Conservation (phyloP, 2,797 vertebrate species). For the Agapornis canus region DNA sequence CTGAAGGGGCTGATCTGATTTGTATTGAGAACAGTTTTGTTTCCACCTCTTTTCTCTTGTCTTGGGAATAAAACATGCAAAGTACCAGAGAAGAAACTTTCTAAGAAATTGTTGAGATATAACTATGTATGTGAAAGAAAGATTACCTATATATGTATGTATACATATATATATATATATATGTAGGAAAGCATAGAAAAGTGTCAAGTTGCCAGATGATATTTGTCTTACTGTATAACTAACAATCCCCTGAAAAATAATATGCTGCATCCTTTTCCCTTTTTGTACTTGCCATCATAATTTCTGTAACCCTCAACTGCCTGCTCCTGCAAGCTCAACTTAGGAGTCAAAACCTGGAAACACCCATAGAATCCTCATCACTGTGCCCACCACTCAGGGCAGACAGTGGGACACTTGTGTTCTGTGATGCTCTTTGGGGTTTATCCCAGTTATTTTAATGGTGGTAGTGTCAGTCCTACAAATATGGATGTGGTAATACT, state of each 20-base stretch:
- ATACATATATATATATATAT: background rate
- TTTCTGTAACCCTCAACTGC: background rate
- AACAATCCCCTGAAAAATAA: background rate
- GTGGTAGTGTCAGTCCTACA: background rate
- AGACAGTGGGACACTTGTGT: background rate
- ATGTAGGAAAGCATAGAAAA: background rate
- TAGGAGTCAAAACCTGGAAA: background rate
- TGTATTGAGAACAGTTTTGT: slow-evolving; percentile 51
- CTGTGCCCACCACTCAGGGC: background rate
- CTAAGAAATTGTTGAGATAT: background rate
- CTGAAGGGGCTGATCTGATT: slow-evolving; percentile 65
- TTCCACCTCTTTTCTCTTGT: slow-evolving; percentile 46
- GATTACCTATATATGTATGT: background rate
- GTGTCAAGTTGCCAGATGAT: background rate
- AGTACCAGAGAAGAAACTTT: slow-evolving; percentile 35
- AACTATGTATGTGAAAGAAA: background rate
- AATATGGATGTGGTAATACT: background rate
- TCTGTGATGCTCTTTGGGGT: background rate
- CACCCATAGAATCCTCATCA: background rate
- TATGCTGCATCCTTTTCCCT: background rate
- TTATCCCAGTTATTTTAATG: background rate
- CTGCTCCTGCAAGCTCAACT: background rate
- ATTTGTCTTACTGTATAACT: background rate
- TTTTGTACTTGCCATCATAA: background rate
- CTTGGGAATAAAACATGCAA: slow-evolving; percentile 33